Percentiles rank a stretch among this genome's conserved stretches.
phyloP scores from a whole-genome alignment of 2,888 invertebrate genomes.

The Dynastes tityus region DNA sequence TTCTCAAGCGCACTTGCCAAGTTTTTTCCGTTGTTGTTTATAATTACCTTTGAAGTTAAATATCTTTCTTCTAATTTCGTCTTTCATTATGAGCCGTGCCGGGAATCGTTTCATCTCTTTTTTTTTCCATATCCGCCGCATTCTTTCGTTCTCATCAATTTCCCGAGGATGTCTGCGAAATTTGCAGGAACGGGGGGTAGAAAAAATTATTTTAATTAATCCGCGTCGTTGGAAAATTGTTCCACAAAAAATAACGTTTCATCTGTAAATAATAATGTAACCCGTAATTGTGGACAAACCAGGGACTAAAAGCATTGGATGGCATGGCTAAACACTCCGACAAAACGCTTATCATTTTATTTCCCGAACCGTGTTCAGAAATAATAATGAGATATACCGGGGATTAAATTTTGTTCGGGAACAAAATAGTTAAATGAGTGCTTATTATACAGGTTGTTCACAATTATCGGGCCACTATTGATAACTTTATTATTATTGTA shows the following conservation, averaged over 20 bases:
- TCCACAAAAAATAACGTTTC: neutral
- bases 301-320: neutral
- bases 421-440: too few species aligned
- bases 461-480: too few species aligned
- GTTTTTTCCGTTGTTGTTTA: constrained; percentile 41
- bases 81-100: constrained; percentile 8
- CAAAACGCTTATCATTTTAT: constrained; percentile 7
- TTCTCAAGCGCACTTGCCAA: constrained; percentile 44
- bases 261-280: neutral
- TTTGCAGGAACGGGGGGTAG: neutral
- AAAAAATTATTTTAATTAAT: constrained; percentile 26
- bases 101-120: neutral
- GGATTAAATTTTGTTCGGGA: too few species aligned
- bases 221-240: neutral
- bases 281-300: neutral
- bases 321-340: neutral
- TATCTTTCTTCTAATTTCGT: constrained; percentile 45
- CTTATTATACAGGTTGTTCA: too few species aligned
- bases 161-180: neutral
- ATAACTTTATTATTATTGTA: too few species aligned
- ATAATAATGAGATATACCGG: too few species aligned
- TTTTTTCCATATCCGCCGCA: neutral
- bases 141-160: neutral
- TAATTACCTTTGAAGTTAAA: constrained; percentile 49
- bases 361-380: neutral